Evolutionary conservation across 2,113 vertebrate species (phyloP), one percentile per base, ranked within the genome.

Genomic region (Albula goreensis): DNA sequence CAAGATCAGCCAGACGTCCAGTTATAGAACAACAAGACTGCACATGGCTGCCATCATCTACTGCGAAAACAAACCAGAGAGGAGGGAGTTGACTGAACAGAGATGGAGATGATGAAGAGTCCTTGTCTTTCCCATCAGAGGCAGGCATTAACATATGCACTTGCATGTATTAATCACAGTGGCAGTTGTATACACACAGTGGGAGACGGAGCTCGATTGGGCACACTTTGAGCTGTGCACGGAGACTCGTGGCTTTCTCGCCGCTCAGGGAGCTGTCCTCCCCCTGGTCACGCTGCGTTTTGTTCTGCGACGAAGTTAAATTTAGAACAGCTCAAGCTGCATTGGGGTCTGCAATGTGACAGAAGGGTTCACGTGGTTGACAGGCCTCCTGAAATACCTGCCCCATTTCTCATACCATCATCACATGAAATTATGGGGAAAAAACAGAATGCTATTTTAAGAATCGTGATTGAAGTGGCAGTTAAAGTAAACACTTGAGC

Each of bases 361-460:
- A 50, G n/a, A 41, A 78, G 15, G 48, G 50, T 19, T 22, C 70
- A 19, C 9, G 66, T 17, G 25, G 50, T 51, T 4, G 22, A 10
- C 49, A 22, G 25, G 4, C 49, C 80, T 81, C 83, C 82, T 84
- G 70, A 86, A 88, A 84, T 85, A 87, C 85, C 86, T 84, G 85
- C 77, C 84, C 86, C 77, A 89, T 51, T 88, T 88, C 83, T 79
- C 87, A 89, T 85, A 86, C 86, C 80, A 85, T 56, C 56, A 80
- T 31, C 81, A 85, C n/a, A 74, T n/a, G 84, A 51, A n/a, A 51
- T 41, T 41, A 41, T 7, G 51, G 79, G 0, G 7, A 31, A 25
- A 79, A 53, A 79, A 50, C 13, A 41, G 25, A 13, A 74, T 77
- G 31, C 63, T 52, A 49, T 52, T 70, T 70, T n/a, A 22, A 13